Percentiles rank a stretch among this genome's conserved stretches.
Conservation (phyloP, 2,113 vertebrate genomes). For the Chaetops frenatus region DNA sequence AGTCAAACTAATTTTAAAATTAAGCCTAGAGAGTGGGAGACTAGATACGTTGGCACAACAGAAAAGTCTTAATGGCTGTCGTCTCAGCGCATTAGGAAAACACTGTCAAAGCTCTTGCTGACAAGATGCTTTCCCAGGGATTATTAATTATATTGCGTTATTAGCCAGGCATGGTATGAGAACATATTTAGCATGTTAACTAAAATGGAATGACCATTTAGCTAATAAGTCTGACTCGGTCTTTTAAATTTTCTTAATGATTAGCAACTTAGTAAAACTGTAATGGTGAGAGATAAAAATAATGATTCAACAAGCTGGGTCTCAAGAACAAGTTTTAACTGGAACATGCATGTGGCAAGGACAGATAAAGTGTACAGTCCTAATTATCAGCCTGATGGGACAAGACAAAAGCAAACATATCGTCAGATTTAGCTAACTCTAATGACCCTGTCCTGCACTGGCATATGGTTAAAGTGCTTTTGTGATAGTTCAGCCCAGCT, state of each 20-base stretch:
- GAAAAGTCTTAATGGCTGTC: conserved; percentile 50
- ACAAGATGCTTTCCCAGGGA: conserved; percentile 67
- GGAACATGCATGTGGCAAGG: neutral
- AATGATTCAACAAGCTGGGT: conserved; percentile 17
- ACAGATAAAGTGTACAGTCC: neutral
- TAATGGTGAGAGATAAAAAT: conserved; percentile 54
- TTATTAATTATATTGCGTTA: conserved; percentile 71
- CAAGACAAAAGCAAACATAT: neutral
- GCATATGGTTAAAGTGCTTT: neutral
- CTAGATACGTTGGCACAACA: conserved; percentile 23
- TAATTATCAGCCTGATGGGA: neutral
- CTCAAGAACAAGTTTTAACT: conserved; percentile 44
- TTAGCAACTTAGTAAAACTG: conserved; percentile 73
- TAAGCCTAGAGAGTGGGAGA: conserved; percentile 22
- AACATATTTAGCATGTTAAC: conserved; percentile 46
- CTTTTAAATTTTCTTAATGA: conserved; percentile 68
- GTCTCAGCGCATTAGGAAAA: conserved; percentile 59
- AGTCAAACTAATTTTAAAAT: conserved; percentile 55
- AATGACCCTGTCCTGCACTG: neutral
- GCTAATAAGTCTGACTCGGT: conserved; percentile 46
- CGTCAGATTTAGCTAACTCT: neutral
- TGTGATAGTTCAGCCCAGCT: neutral
- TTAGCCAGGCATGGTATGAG: conserved; percentile 47
- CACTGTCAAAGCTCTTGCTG: conserved; percentile 63
- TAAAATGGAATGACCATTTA: conserved; percentile 61